phyloP scores from a whole-genome alignment of 1,140 invertebrate species.

The Penaeus chinensis region DNA sequence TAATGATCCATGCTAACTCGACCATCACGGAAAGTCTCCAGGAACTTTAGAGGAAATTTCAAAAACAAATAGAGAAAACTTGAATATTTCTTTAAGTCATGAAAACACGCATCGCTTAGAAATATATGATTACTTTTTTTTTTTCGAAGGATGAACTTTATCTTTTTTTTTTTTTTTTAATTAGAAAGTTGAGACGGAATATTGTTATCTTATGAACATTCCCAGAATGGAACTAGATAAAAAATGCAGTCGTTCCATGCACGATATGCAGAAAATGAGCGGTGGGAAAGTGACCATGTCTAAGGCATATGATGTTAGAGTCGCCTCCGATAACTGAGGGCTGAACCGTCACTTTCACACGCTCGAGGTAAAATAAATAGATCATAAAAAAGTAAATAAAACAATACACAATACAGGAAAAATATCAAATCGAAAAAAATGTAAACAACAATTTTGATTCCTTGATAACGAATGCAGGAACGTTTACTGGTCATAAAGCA shows the following conservation, averaged over 20 bases:
- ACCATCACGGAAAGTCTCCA: too few relatives aligned
- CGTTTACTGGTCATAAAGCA: conserved; percentile 17
- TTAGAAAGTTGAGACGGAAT: too few relatives aligned
- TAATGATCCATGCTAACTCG: background rate
- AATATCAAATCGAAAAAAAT: conserved; percentile 32
- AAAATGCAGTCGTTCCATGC: conserved; percentile 47
- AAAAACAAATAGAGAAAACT: background rate
- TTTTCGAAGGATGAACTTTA: too few relatives aligned
- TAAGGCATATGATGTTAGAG: too few relatives aligned
- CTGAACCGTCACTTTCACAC: conserved; percentile 24
- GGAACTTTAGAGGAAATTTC: background rate
- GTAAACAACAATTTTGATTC: conserved; percentile 28
- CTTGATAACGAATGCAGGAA: conserved; percentile 30
- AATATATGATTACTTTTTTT: too few relatives aligned
- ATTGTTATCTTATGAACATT: too few relatives aligned
- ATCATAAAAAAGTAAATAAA: background rate
- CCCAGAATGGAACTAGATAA: background rate
- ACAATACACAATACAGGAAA: conserved; percentile 36
- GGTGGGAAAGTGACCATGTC: conserved; percentile 8
- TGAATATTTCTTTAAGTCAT: too few relatives aligned
- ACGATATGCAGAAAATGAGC: conserved; percentile 42
- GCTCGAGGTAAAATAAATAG: conserved; percentile 9
- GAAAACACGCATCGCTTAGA: too few relatives aligned
- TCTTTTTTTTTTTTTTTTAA: too few relatives aligned
- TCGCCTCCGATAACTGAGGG: background rate